Conservation (phyloP, 2,797 vertebrate species). For the Enteromius fasciolatus region DNA sequence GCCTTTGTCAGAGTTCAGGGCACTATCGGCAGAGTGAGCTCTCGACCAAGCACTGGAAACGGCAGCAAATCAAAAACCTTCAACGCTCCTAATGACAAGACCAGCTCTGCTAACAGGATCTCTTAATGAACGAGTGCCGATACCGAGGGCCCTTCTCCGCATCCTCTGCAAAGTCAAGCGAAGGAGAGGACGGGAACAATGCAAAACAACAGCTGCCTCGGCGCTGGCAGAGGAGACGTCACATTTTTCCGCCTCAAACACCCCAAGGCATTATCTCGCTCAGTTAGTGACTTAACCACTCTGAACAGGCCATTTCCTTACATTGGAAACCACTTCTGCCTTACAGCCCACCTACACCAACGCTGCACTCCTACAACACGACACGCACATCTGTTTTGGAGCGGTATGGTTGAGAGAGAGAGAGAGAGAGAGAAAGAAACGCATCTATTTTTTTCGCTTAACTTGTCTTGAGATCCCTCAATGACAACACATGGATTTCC, state of each 20-base stretch:
- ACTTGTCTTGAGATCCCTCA: slow-evolving; percentile 55
- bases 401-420: slow-evolving; percentile 17
- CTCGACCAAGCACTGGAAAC: slow-evolving; percentile 28
- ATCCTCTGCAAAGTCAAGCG: slow-evolving; percentile 54
- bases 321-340: slow-evolving; percentile 48
- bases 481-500: slow-evolving; percentile 69
- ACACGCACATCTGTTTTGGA: slow-evolving; percentile 38
- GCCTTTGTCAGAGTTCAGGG: slow-evolving; percentile 58
- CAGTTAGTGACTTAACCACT: slow-evolving; percentile 58
- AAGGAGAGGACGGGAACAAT: slow-evolving; percentile 49
- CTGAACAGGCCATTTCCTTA: slow-evolving; percentile 56
- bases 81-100: slow-evolving; percentile 47
- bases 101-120: slow-evolving; percentile 46
- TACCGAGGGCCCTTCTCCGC: slow-evolving; percentile 25
- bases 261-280: slow-evolving; percentile 50
- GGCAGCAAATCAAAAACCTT: slow-evolving; percentile 60
- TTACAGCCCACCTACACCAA: slow-evolving; percentile 49
- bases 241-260: slow-evolving; percentile 39
- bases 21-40: slow-evolving; percentile 54
- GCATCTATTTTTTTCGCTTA: slow-evolving; percentile 40
- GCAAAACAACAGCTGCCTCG: slow-evolving; percentile 57
- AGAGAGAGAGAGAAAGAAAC: not conserved
- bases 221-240: slow-evolving; percentile 23
- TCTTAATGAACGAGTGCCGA: slow-evolving; percentile 50
- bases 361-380: slow-evolving; percentile 33